These are phyloP conservation scores for Vanessa atalanta DNA, from an alignment of 1,140 invertebrate genomes.

Conservation along the genomic window DNA sequence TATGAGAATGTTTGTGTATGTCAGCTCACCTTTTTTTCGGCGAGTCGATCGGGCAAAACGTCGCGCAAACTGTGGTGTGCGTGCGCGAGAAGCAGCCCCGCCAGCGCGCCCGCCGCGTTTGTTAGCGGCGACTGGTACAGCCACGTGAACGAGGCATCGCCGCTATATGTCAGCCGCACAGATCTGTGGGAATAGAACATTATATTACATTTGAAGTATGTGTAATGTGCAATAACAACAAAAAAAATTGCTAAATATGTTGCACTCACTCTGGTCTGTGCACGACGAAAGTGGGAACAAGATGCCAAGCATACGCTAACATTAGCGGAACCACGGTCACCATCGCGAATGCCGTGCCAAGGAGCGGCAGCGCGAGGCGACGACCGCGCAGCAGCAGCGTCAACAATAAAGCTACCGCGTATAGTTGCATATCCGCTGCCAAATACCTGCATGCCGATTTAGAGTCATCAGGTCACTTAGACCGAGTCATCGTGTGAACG, in stretches of 20 bases:
- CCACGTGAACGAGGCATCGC: constrained; percentile 61
- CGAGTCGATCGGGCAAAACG: neutral
- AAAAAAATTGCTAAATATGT: neutral
- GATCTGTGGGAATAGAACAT: constrained; percentile 37
- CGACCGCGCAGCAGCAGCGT: constrained; percentile 59
- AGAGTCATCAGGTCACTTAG: too few species aligned
- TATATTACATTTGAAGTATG: neutral
- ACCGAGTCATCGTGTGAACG: too few species aligned
- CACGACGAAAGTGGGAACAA: constrained; percentile 62
- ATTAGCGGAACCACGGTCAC: constrained; percentile 42
- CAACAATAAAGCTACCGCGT: constrained; percentile 54
- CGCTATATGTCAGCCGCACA: constrained; percentile 53
- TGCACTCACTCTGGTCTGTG: constrained; percentile 62
- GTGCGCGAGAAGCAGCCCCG: constrained; percentile 65
- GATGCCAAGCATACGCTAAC: constrained; percentile 57
- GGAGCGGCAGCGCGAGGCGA: constrained; percentile 45
- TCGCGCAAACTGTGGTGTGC: constrained; percentile 49
- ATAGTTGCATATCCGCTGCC: constrained; percentile 74
- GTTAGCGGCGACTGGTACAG: constrained; percentile 70
- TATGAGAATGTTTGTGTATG: too few species aligned
- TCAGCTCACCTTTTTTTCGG: too few species aligned
- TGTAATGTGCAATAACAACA: too few species aligned
- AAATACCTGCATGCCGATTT: constrained; percentile 59
- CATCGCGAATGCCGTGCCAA: constrained; percentile 46
- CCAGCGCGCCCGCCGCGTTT: constrained; percentile 64